Base-by-base conservation (phyloP, 2,113 vertebrate genomes). In the Heliornis fulica region DNA sequence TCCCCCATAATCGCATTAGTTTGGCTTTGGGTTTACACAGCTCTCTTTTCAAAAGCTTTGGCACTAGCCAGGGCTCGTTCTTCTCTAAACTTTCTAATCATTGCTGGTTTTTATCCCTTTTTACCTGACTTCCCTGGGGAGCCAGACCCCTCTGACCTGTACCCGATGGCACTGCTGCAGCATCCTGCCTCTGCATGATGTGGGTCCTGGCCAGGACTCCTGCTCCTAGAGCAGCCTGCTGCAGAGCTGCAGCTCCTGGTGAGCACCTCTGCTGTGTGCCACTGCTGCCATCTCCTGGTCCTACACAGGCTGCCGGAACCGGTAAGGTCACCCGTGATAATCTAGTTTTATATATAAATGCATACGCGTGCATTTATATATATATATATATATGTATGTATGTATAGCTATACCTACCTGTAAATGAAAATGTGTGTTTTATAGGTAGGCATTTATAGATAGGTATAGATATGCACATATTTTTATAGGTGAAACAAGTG, bases 281-380 rank as follows among this genome's bases (percentile, higher is more conserved):
- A 5, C 51, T 89, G 80, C 93, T 95, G 96, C 96, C 96, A 97
- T 84, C 96, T 93, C 3, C 95, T 93, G 96, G 94, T 40, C 19
- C 15, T 15, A 2, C 0, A 5, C 9, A 23, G 38, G 6, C 41
- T 53, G 14, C 25, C 25, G 25, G 43, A 43, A 11, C 36, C 41
- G 4, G 7, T 7, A 8, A 29, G 9, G 23, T 43, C 23, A 21
- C 19, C 32, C 4, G 8, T 3, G 38, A 7, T 9, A 2, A 22
- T 31, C 34, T 7, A 15, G 7, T 41, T 83, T 71, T 22, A 31
- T 4, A 2, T 12, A 4, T 2, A 74, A 70, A 41, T 15, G 8
- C 31, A 4, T 11, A 15, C 9, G 15, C 0, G 0, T 71, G 10
- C 10, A 9, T 31, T 5, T 15, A 29, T 11, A 25, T 18, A 20